Base-by-base conservation (phyloP, 2,888 invertebrate genomes). In the Andrena chrysosceles region DNA sequence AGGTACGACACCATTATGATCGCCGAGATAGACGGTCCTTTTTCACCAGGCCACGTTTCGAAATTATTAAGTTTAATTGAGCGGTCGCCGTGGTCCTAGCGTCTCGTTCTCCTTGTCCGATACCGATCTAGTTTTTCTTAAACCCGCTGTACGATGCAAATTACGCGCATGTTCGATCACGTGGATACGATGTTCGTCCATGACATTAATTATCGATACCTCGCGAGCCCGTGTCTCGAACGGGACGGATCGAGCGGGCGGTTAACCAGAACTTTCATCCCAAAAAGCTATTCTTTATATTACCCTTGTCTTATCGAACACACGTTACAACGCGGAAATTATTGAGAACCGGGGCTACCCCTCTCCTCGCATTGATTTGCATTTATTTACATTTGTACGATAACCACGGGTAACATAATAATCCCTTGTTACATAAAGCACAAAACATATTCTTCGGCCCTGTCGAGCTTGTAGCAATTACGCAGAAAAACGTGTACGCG, bases 391-490 rank as follows among this genome's bases (percentile, higher is more conserved):
- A 42, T 80, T 56, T 23, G 13, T 0, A 3, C 23, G 52, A 54
- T 70, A 54, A 3, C 48, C n/a, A 35, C 35, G 29, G 16, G 52
- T 59, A 72, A 69, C 59, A 29, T 64, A 69, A 76, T 60, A 56
- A 81, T 76, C 33, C 64, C 42, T 81, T 76, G 76, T 83, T 83
- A 66, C 68, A 66, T 80, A 76, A 79, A 75, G 42, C 33, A 72
- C 67, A 16, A 56, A n/a, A 60, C 26, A 20, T 8, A 48, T 60
- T 64, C 71, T 20, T 69, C 5, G 16, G 8, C 31, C 31, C 49
- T 7, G 59, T 26, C 26, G 71, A n/a, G 20, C 60, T 33, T 66
- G 68, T 71, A 72, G 23, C 72, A 76, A 83, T 83, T 83, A 83
- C 20, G 8, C 52, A 26, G 10, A 52, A 67, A 69, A 69, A 80